Percentiles rank a stretch among this genome's conserved stretches.
phyloP scores from a whole-genome alignment of 2,113 vertebrate genomes.

The Narcine bancroftii region DNA sequence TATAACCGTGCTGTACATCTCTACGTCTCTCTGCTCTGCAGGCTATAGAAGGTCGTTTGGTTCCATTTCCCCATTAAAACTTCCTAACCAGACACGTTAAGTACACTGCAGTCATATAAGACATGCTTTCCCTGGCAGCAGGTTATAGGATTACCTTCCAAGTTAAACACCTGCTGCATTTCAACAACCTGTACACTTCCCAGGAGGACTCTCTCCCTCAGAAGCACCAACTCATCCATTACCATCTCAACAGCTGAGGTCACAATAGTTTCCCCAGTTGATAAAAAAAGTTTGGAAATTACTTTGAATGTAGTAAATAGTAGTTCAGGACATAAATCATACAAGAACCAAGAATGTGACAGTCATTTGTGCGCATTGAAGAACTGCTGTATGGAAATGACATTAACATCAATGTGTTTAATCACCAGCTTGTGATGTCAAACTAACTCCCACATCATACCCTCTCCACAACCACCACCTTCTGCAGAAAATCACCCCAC shows the following conservation, averaged over 20 bases:
- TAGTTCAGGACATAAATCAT: not conserved
- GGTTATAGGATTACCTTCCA: too few relatives aligned
- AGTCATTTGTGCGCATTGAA: not conserved
- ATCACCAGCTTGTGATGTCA: not conserved
- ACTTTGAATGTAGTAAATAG: not conserved
- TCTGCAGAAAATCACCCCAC: not conserved
- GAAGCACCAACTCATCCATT: not conserved
- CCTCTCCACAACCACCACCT: not conserved
- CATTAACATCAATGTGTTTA: not conserved
- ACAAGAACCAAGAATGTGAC: too few relatives aligned
- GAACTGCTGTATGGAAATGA: not conserved
- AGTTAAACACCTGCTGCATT: too few relatives aligned
- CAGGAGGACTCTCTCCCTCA: not conserved
- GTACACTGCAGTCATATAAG: too few relatives aligned
- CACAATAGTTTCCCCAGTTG: rapidly evolving
- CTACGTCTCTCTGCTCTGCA: too few relatives aligned
- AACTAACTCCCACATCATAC: not conserved
- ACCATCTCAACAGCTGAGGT: not conserved
- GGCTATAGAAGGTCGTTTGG: too few relatives aligned
- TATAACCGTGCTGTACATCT: too few relatives aligned
- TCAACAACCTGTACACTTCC: not conserved
- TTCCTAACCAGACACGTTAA: too few relatives aligned
- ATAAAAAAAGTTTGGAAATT: not conserved
- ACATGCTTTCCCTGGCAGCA: too few relatives aligned
- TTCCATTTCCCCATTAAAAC: too few relatives aligned